phyloP scores from a whole-genome alignment of 2,113 vertebrate genomes.

The Piaya cayana region DNA sequence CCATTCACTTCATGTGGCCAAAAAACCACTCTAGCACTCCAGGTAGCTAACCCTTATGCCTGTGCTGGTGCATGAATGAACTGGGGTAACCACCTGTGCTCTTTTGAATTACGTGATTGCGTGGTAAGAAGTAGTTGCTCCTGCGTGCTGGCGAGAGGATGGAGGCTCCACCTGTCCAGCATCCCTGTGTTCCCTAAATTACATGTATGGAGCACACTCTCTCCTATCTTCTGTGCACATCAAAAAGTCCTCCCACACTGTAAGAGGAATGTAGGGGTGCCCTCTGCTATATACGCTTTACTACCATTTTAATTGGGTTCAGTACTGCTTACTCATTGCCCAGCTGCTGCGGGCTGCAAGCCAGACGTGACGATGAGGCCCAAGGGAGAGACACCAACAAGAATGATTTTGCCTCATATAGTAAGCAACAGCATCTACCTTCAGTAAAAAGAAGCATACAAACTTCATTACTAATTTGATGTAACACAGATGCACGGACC shows the following conservation, averaged over 20 bases:
- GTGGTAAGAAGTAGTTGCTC: fast-evolving
- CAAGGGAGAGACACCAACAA: background rate
- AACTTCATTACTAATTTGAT: background rate
- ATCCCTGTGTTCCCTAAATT: background rate
- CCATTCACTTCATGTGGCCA: background rate
- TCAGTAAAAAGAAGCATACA: background rate
- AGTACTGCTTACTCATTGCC: conserved; percentile 52
- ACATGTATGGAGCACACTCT: background rate
- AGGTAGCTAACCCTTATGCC: background rate
- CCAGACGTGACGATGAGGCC: conserved; percentile 12
- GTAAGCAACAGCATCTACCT: conserved; percentile 1
- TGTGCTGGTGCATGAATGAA: background rate
- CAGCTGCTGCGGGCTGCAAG: conserved; percentile 23
- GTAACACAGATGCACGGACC: background rate
- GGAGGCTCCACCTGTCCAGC: background rate
- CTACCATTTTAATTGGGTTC: conserved; percentile 52
- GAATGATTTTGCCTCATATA: background rate
- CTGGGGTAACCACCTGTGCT: background rate
- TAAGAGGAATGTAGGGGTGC: background rate
- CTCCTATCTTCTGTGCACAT: background rate
- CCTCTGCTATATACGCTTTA: background rate
- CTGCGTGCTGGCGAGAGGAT: background rate
- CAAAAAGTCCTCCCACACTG: background rate
- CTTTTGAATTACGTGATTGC: background rate
- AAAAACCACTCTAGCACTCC: background rate